Conservation (phyloP, 2,113 vertebrate species). For the Scalopus aquaticus region DNA sequence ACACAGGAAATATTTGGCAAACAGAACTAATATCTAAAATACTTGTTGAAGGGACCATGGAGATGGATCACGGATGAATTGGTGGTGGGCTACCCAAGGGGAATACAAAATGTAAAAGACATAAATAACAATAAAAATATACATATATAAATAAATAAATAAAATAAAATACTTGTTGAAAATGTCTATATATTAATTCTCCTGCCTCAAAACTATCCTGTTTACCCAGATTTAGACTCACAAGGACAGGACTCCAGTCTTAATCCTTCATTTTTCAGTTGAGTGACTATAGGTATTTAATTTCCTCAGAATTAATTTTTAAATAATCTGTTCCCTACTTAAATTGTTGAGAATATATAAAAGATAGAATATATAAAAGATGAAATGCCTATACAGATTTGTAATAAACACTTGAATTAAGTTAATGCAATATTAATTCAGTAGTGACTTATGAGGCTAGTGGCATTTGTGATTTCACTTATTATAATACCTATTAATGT, state of each 20-base stretch:
- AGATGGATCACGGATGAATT: too few species aligned
- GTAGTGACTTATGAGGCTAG: background rate
- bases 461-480: background rate
- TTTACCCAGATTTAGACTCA: background rate
- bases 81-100: too few species aligned
- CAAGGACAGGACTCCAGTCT: background rate
- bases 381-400: background rate
- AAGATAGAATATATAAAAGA: background rate
- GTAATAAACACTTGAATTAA: background rate
- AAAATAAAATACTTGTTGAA: background rate
- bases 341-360: background rate
- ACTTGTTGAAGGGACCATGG: too few species aligned
- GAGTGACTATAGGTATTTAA: background rate
- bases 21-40: background rate
- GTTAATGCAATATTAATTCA: background rate
- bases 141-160: too few species aligned
- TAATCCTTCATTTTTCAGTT: background rate
- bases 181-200: background rate
- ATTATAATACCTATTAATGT: background rate
- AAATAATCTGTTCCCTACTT: background rate
- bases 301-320: background rate
- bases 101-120: too few species aligned
- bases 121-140: too few species aligned
- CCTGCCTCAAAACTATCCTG: background rate
- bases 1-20: background rate